phyloP scores from a whole-genome alignment of 1,140 invertebrate species.

The Papilio machaon region DNA sequence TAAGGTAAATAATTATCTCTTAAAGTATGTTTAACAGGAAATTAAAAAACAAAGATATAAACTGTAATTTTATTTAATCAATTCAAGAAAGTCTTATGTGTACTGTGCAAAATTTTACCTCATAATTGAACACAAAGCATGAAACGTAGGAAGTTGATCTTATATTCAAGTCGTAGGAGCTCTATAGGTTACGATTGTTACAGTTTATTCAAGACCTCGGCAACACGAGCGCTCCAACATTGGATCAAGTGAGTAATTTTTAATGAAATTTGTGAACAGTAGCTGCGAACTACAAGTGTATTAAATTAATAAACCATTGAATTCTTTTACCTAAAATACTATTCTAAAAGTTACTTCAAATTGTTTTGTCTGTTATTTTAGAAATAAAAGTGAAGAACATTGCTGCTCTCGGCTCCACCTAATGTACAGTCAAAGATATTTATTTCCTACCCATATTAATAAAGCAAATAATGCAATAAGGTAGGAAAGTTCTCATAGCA shows the following conservation, averaged over 20 bases:
- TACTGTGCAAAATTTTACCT: neutral
- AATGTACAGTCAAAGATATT: too few relatives aligned
- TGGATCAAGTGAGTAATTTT: conserved; percentile 21
- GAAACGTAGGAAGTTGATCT: neutral
- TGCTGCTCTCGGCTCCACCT: too few relatives aligned
- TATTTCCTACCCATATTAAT: too few relatives aligned
- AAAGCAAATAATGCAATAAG: too few relatives aligned
- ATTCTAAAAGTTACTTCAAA: neutral
- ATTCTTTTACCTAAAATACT: neutral
- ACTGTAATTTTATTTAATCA: neutral
- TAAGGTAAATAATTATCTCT: too few relatives aligned
- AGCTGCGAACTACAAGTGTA: neutral
- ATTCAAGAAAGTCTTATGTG: neutral
- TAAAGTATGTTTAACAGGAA: too few relatives aligned
- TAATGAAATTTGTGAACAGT: conserved; percentile 11
- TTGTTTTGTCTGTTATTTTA: neutral
- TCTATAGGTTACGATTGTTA: conserved; percentile 16
- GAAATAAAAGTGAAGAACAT: too few relatives aligned
- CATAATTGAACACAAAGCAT: conserved; percentile 15
- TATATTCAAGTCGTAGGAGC: conserved; percentile 3
- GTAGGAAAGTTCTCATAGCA: too few relatives aligned
- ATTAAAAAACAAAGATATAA: too few relatives aligned
- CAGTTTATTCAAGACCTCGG: conserved; percentile 17
- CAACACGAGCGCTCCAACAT: conserved; percentile 5
- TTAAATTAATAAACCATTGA: neutral